phyloP scores from a whole-genome alignment of 2,888 invertebrate species.

The Philereme transversata region DNA sequence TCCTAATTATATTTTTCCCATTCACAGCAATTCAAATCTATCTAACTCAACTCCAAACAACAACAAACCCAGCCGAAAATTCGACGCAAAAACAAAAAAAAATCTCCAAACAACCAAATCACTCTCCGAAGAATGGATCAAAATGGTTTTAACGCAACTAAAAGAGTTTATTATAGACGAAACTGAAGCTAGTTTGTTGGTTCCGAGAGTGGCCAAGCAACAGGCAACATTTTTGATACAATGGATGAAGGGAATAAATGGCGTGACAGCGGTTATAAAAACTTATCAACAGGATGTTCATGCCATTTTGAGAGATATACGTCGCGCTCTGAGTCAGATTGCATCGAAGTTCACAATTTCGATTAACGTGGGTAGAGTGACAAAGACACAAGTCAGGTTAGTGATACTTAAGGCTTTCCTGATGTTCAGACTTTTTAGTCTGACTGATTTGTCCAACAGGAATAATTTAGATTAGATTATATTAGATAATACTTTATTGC shows the following conservation, averaged over 20 bases:
- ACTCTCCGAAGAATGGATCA: background rate
- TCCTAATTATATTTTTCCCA: background rate
- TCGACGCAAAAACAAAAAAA: background rate
- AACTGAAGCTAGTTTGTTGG: background rate
- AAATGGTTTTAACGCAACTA: background rate
- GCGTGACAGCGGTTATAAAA: background rate
- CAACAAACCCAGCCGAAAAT: background rate
- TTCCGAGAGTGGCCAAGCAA: background rate
- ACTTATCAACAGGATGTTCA: background rate
- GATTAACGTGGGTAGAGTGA: background rate
- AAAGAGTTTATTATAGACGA: constrained; percentile 9
- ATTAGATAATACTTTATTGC: too few species aligned
- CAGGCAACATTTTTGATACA: background rate
- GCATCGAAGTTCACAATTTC: background rate
- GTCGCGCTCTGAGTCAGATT: background rate
- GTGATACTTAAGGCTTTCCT: too few species aligned
- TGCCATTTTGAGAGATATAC: background rate
- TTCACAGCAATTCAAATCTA: too few species aligned
- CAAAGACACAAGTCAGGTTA: background rate
- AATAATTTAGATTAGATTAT: too few species aligned
- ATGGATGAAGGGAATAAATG: background rate
- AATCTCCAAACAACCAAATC: background rate
- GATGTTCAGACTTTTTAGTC: too few species aligned
- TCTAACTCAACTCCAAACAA: background rate
- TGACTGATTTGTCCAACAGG: too few species aligned